Evolutionary conservation across 2,797 vertebrate species (phyloP).

Genomic region (Scolopax rusticola): DNA sequence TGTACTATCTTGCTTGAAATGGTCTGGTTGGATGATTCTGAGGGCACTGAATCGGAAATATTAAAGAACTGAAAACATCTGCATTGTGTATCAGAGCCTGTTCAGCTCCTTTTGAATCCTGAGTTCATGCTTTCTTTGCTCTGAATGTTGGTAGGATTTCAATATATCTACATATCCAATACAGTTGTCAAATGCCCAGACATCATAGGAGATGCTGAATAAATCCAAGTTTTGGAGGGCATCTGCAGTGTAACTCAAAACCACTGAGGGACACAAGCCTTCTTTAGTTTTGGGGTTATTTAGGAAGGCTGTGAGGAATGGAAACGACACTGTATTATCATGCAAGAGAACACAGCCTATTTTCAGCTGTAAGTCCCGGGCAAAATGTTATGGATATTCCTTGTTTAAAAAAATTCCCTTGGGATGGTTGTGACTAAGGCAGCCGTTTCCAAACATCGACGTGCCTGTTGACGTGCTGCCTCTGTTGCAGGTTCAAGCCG

Average conservation of each 20-base stretch:
- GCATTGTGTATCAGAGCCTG: not conserved
- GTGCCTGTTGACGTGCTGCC: not conserved
- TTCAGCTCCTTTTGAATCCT: not conserved
- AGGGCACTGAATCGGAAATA: fast-evolving
- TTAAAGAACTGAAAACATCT: not conserved
- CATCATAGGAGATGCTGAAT: not conserved
- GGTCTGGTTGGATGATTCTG: not conserved
- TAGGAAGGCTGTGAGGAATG: not conserved
- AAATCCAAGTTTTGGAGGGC: not conserved
- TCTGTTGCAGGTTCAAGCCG: conserved; percentile 80
- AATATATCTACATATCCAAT: not conserved
- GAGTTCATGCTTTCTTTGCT: not conserved
- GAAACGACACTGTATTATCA: not conserved
- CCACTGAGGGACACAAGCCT: not conserved
- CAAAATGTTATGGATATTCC: not conserved
- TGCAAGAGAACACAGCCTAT: not conserved
- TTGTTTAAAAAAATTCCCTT: not conserved
- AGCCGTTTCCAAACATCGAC: fast-evolving
- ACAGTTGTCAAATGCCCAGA: not conserved
- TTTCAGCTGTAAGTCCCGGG: not conserved
- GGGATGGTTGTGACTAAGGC: not conserved
- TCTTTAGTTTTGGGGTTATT: not conserved
- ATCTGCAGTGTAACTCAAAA: not conserved
- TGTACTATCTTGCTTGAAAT: not conserved
- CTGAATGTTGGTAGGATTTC: not conserved